phyloP scores from a whole-genome alignment of 1,140 invertebrate species.

The Triops cancriformis region DNA sequence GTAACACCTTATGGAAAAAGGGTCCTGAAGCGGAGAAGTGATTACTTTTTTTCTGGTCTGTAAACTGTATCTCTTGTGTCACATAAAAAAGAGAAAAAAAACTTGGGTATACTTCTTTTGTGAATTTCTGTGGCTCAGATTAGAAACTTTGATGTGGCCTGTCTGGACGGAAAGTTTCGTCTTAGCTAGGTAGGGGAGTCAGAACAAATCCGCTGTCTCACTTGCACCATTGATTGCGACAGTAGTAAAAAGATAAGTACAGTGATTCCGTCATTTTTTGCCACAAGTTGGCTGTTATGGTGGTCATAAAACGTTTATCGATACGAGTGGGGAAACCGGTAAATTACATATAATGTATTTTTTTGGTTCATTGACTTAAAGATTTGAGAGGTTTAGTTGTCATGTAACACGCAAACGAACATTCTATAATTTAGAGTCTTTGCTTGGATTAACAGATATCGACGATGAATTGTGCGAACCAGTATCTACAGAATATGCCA shows the following conservation, averaged over 20 bases:
- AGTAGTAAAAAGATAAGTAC: neutral
- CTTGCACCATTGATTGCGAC: neutral
- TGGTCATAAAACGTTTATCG: neutral
- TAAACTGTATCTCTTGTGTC: neutral
- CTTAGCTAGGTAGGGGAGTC: neutral
- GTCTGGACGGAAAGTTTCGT: neutral
- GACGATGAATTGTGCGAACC: neutral
- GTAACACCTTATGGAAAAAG: neutral
- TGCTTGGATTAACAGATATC: neutral
- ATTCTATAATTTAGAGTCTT: neutral
- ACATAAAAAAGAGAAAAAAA: neutral
- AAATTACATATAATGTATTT: neutral
- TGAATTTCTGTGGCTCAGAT: neutral
- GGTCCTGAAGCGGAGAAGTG: neutral
- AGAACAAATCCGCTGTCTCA: neutral
- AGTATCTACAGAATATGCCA: neutral
- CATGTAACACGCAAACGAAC: neutral
- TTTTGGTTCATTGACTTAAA: neutral
- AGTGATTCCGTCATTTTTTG: neutral
- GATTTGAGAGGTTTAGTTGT: neutral
- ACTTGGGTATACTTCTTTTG: neutral
- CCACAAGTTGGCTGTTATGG: neutral
- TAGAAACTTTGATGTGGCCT: neutral
- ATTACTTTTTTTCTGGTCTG: neutral
- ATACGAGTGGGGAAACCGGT: neutral